Percentiles rank a stretch among this genome's conserved stretches.
Evolutionary conservation across 2,888 invertebrate species (phyloP).

Genomic region (Schizotus pectinicornis): DNA sequence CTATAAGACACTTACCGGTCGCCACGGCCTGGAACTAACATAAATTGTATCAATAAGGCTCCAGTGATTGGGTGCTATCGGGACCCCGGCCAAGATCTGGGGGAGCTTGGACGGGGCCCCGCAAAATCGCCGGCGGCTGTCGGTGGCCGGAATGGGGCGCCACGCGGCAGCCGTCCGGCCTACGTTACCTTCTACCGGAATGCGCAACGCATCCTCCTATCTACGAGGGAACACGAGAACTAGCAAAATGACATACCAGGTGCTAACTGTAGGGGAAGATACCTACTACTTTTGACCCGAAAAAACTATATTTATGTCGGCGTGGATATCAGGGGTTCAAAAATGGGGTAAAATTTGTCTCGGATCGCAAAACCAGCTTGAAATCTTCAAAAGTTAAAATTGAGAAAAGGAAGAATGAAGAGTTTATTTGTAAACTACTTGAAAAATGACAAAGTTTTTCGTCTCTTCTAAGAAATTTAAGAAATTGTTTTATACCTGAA

Average conservation of each 20-base stretch:
- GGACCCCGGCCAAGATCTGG: not conserved
- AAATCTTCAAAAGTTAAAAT: no score
- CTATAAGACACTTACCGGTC: conserved; percentile 54
- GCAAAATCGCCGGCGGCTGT: not conserved
- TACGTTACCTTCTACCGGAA: conserved; percentile 11
- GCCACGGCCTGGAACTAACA: conserved; percentile 55
- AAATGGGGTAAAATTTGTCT: no score
- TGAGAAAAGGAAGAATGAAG: no score
- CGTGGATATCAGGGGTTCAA: no score
- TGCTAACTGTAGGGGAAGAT: no score
- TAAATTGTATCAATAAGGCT: conserved; percentile 45
- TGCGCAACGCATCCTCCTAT: not conserved
- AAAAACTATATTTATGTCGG: no score
- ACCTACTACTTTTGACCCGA: no score
- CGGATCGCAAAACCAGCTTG: no score
- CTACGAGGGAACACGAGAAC: not conserved
- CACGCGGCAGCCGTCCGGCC: not conserved
- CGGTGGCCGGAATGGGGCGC: not conserved
- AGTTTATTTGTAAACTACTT: no score
- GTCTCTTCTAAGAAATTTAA: no score
- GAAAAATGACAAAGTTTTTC: no score
- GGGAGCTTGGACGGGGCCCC: not conserved
- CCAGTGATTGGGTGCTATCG: not conserved
- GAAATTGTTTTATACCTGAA: no score
- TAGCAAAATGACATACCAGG: not conserved